Evolutionary conservation across 1,140 invertebrate species (phyloP), one percentile per base, ranked within the genome.

Genomic region (Scaptomyza pallida): DNA sequence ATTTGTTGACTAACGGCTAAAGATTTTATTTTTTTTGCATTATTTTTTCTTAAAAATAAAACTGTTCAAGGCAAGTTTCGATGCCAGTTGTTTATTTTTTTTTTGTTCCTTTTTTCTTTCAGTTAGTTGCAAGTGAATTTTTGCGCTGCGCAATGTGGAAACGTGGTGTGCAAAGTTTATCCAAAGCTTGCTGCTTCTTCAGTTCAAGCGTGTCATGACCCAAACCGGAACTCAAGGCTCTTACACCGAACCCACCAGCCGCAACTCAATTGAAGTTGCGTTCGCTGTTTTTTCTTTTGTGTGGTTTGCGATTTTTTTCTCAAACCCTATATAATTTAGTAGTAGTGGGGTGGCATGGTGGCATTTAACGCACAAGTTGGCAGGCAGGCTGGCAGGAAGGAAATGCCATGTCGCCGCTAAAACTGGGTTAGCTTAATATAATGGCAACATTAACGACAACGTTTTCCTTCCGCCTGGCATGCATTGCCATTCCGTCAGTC

Each of bases 371-470:
- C 80, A 80, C 68, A 56, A 56, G 52, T n/a, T n/a, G n/a, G n/a
- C 60, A 21, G 41, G 5, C 26, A 15, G 41, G 15, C 54, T 50
- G 78, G 12, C 57, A 83, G 78, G 78, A 81, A 81, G 81, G 81
- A 86, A 88, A 75, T 86, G 81, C 78, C 82, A 89, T 86, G 81
- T 86, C 81, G 82, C 73, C 81, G 77, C 74, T 88, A 82, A 86
- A 86, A 86, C 78, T 88, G 82, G 81, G 81, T 88, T 86, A 86
- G 81, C 81, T 86, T 86, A 78, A 5, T 72, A 88, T 86, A 86
- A 86, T 75, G 74, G 73, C 62, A 88, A 89, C 83, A 86, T 86
- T 86, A 88, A 86, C 82, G 81, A 88, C 81, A 88, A 82, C 82
- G 70, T 75, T 77, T 85, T 85, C 81, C 80, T 85, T 86, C 80